Conservation (phyloP, 2,797 vertebrate species). For the Rhynchotus rufescens region DNA sequence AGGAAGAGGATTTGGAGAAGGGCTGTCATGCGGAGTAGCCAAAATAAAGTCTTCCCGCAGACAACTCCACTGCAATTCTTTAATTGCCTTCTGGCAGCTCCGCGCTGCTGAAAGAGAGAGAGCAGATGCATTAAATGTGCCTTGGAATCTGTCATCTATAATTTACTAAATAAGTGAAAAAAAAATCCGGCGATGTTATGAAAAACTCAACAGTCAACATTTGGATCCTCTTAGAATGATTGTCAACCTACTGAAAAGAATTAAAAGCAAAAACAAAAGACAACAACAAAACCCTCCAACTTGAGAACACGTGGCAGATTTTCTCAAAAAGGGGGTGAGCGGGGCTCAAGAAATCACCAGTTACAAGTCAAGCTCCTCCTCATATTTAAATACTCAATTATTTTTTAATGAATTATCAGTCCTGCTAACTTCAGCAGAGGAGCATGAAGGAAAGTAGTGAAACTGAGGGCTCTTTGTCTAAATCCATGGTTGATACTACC, state of each 20-base stretch:
- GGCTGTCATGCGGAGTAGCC: not conserved
- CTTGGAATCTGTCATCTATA: constrained; percentile 61
- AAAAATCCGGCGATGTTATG: constrained; percentile 44
- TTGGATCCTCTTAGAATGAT: constrained; percentile 54
- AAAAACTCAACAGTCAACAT: constrained; percentile 53
- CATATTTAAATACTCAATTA: not conserved
- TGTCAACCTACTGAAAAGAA: constrained; percentile 19
- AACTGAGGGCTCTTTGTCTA: not conserved
- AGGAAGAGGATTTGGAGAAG: not conserved
- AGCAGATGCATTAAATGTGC: constrained; percentile 36
- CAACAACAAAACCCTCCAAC: not conserved
- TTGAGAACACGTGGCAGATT: constrained; percentile 10
- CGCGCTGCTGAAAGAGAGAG: not conserved
- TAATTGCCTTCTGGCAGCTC: constrained; percentile 51
- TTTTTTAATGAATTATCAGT: not conserved
- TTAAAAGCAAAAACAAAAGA: not conserved
- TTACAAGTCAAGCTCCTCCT: not conserved
- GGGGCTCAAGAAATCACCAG: no score
- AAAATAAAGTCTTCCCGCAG: constrained; percentile 29
- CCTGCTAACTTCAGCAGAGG: not conserved
- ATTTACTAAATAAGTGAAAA: constrained; percentile 62
- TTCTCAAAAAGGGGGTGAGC: not conserved
- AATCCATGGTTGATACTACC: not conserved
- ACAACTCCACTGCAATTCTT: constrained; percentile 45
- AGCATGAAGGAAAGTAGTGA: not conserved